phyloP scores from a whole-genome alignment of 2,113 vertebrate genomes.

The Poicephalus gulielmi region DNA sequence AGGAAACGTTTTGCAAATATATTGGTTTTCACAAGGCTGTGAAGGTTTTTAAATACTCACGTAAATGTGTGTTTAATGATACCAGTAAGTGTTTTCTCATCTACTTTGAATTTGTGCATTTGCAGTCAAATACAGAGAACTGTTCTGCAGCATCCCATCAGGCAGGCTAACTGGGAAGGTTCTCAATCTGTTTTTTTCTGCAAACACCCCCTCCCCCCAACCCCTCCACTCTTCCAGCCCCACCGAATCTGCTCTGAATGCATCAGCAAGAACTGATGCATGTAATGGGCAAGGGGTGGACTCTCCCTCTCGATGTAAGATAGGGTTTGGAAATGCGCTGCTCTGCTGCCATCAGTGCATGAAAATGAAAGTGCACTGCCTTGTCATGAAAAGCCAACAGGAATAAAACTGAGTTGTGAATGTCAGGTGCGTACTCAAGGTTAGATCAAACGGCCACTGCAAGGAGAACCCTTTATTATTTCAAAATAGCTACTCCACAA shows the following conservation, averaged over 20 bases:
- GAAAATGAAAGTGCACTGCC: not conserved
- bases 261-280: not conserved
- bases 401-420: not conserved
- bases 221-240: fast-evolving
- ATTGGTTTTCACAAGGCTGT: not conserved
- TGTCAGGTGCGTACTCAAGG: not conserved
- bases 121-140: conserved; percentile 23
- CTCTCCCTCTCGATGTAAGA: not conserved
- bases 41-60: conserved; percentile 44
- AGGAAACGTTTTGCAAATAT: conserved; percentile 45
- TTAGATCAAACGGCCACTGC: not conserved
- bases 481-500: not conserved
- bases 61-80: conserved; percentile 16
- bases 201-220: not conserved
- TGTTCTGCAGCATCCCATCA: not conserved
- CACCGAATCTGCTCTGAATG: not conserved
- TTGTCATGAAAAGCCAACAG: not conserved
- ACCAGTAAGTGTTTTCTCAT: conserved; percentile 20
- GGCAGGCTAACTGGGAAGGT: not conserved
- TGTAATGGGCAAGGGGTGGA: not conserved
- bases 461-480: not conserved
- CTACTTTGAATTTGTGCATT: conserved; percentile 27
- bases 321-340: not conserved
- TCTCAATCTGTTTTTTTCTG: not conserved
- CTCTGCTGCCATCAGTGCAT: not conserved